Evolutionary conservation across 2,113 vertebrate species (phyloP).

Genomic region (Podocnemis expansa): DNA sequence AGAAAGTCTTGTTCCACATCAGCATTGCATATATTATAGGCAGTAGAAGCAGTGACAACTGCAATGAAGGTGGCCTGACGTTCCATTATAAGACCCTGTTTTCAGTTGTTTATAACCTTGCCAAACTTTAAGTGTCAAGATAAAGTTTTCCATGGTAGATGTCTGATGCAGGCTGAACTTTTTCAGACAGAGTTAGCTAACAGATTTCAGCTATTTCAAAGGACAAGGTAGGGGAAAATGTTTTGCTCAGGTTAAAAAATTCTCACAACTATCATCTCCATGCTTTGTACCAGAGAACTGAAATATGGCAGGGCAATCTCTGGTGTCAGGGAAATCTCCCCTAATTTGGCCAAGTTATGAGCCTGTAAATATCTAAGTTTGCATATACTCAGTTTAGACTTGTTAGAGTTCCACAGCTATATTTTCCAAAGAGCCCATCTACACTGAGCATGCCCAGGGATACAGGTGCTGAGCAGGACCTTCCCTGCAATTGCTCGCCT

Average conservation of each 20-base stretch:
- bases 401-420: not conserved
- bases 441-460: not conserved
- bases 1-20: not conserved
- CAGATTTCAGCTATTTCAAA: not conserved
- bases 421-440: not conserved
- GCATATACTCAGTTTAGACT: not conserved
- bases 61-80: not conserved
- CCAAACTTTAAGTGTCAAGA: not conserved
- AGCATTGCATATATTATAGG: not conserved
- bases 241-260: not conserved
- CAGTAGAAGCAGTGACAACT: not conserved
- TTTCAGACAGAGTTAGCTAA: not conserved
- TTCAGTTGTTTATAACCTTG: not conserved
- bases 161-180: not conserved
- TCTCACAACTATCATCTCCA: not conserved
- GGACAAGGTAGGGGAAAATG: not conserved
- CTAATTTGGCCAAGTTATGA: not conserved
- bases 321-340: not conserved
- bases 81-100: not conserved
- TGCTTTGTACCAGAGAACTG: not conserved
- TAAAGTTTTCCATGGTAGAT: not conserved
- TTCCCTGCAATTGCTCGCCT: not conserved
- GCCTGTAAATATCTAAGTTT: not conserved
- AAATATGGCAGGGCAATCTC: not conserved
- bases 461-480: not conserved